Base-by-base conservation (phyloP, 2,797 vertebrate species). In the Margarornis squamiger region DNA sequence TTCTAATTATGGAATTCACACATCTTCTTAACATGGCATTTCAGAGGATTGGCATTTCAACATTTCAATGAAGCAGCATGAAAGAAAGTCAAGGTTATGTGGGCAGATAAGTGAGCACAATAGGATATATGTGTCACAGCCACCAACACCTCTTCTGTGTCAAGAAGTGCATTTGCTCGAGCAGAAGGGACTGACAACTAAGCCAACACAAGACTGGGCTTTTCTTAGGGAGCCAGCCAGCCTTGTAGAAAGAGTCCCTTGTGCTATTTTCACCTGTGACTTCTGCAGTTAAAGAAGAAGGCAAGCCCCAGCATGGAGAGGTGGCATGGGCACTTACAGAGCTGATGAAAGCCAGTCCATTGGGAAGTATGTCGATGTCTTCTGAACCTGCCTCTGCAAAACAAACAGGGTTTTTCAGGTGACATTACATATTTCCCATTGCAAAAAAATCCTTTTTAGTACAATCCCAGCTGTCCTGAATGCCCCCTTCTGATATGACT, bases 271-370 rank as follows among this genome's bases (percentile, higher is more conserved):
- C 55, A 73, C 22, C 58, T 41, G 1, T 17, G 58, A 38, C 27
- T 85, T 36, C 51, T 20, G 49, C 4, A 34, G 39, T 29, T 7
- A 24, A 73, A 46, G 77, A 75, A 71, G 52, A 29, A 59, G 58
- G 38, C n/a, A 86, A 49, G 52, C 4, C 38, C 36, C 38, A 24
- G 55, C 5, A 2, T 0, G 1, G n/a, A 27, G 45, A 32, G 22
- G 18, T n/a, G 62, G 20, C 23, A 12, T 1, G 10, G 61, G 86
- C 95, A 98, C 99, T 98, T 97, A 99, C 99, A 32, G 97, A 94
- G 78, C 99, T 99, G 97, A 99, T 99, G 93, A 99, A 98, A 94
- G 99, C 98, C 70, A 98, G 96, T 30, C 99, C 98, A 77, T 98
- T 97, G 65, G 97, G 98, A 88, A 99, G 97, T 63, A 99, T 97